Evolutionary conservation across 35 echinoderm and acorn worm species (phyloP).

Genomic region (Ophioderma brevispina): DNA sequence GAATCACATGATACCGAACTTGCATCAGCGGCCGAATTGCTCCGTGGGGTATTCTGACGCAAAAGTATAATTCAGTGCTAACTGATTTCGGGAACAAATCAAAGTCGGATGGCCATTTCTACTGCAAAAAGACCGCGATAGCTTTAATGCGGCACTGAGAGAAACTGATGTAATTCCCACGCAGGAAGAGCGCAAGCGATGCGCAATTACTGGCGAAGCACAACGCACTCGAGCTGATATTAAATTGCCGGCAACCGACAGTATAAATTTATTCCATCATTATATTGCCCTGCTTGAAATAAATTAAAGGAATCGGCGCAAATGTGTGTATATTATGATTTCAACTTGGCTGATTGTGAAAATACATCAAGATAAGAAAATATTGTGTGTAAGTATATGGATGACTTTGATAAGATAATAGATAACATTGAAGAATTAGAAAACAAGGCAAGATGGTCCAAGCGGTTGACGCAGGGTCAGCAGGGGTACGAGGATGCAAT

Average conservation of each 20-base stretch:
- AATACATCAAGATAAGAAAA: too few species aligned
- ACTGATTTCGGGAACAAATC: background rate
- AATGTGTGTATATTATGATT: too few species aligned
- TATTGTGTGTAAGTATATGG: too few species aligned
- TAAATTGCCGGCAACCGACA: background rate
- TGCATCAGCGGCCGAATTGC: background rate
- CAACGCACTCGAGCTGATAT: background rate
- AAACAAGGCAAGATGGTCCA: too few species aligned
- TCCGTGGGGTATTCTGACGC: background rate
- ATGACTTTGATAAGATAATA: too few species aligned
- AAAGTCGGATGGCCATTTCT: background rate
- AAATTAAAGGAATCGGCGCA: too few species aligned
- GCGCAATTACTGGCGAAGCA: background rate
- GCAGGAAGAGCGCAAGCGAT: background rate
- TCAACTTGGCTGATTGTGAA: too few species aligned
- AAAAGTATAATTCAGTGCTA: slow-evolving; percentile 3
- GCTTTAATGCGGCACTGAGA: background rate
- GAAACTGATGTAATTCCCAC: background rate
- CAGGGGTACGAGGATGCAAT: too few species aligned
- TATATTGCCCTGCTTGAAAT: background rate
- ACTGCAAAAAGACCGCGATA: slow-evolving; percentile 11
- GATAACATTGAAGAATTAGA: too few species aligned
- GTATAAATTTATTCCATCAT: background rate
- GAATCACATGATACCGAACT: too few species aligned
- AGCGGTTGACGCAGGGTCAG: too few species aligned